Conservation (phyloP, 2,888 invertebrate species). For the Limenitis arthemis region DNA sequence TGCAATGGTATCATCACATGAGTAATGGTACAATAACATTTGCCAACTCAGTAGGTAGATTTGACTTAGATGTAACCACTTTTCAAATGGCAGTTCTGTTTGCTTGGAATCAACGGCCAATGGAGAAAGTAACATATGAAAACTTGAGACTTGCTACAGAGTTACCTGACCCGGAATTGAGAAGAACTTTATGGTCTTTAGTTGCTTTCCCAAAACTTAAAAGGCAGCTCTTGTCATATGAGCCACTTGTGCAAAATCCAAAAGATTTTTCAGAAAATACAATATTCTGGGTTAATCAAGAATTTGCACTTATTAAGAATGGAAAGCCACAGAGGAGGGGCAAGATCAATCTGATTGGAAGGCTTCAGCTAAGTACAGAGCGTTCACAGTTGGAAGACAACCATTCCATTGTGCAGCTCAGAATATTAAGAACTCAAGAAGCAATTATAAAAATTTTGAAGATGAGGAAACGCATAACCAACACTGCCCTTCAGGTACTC, state of each 20-base stretch:
- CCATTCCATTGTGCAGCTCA: conserved; percentile 96
- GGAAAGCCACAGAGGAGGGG: conserved; percentile 95
- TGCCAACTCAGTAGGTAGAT: conserved; percentile 91
- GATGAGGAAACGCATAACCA: conserved; percentile 95
- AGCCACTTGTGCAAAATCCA: conserved; percentile 85
- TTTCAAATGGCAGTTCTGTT: conserved; percentile 99
- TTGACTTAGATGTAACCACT: conserved; percentile 98
- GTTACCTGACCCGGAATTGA: conserved; percentile 94
- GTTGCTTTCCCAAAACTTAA: conserved; percentile 97
- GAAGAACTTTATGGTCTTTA: conserved; percentile 95
- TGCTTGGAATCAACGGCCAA: conserved; percentile 97
- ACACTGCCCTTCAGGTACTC: conserved; percentile 93
- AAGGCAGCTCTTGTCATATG: conserved; percentile 89
- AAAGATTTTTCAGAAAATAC: conserved; percentile 96
- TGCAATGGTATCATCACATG: conserved; percentile 99
- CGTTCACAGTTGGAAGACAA: conserved; percentile 97
- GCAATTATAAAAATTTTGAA: conserved; percentile 99
- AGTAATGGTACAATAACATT: conserved; percentile 99
- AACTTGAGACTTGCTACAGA: conserved; percentile 97
- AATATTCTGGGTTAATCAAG: conserved; percentile 97
- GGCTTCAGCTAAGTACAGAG: conserved; percentile 95
- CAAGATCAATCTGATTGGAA: conserved; percentile 95
- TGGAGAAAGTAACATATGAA: conserved; percentile 96
- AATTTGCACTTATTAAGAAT: conserved; percentile 95
- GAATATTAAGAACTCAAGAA: conserved; percentile 95